Evolutionary conservation across 2,888 invertebrate genomes (phyloP).

Genomic region (Scaptodrosophila latifasciaeformis): DNA sequence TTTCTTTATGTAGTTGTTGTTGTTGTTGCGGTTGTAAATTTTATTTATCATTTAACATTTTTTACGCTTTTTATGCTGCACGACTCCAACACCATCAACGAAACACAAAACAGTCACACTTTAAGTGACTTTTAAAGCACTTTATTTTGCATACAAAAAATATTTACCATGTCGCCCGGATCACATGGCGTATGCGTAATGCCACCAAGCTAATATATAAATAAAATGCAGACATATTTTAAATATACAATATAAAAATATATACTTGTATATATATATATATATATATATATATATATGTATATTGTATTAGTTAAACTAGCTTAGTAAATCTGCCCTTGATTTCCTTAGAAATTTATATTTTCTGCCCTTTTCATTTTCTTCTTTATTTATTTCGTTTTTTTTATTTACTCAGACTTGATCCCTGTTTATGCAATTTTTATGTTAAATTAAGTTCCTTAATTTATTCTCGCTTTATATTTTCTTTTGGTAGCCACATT

Average conservation of each 20-base stretch:
- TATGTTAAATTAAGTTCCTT: conserved; percentile 36
- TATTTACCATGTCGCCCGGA: conserved; percentile 47
- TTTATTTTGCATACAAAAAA: conserved; percentile 63
- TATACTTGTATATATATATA: background rate
- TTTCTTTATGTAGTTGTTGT: conserved; percentile 21
- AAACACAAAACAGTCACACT: too few species aligned
- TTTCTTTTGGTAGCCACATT: conserved; percentile 16
- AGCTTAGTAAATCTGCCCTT: too few species aligned
- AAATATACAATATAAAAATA: background rate
- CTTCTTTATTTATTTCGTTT: background rate
- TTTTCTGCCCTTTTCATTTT: conserved; percentile 12
- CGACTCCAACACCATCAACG: conserved; percentile 31
- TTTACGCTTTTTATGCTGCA: conserved; percentile 61
- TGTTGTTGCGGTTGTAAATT: conserved; percentile 68
- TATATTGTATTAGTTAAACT: background rate
- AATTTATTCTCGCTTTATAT: conserved; percentile 22
- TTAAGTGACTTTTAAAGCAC: conserved; percentile 67
- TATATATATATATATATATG: background rate
- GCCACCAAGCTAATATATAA: too few species aligned
- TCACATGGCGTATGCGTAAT: conserved; percentile 38
- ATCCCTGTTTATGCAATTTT: conserved; percentile 19
- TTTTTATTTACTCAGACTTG: background rate
- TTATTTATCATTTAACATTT: conserved; percentile 69
- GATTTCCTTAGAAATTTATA: too few species aligned
- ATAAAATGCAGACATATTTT: too few species aligned